phyloP scores from a whole-genome alignment of 2,113 vertebrate genomes.

The Uria lomvia region DNA sequence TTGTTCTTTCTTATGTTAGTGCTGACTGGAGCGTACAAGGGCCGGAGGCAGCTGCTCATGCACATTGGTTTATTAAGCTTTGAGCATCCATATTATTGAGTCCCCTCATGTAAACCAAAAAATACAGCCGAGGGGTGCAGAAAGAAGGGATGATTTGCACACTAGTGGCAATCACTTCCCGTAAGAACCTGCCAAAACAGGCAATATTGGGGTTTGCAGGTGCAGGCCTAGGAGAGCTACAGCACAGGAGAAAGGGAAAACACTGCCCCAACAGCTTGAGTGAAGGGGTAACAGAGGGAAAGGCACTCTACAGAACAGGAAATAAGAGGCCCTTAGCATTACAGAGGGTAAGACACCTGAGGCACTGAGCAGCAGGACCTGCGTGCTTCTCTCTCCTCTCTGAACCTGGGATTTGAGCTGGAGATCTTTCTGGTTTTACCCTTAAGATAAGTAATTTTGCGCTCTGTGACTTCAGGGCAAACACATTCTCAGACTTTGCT shows the following conservation, averaged over 20 bases:
- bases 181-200: rapidly evolving
- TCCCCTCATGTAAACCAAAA: background rate
- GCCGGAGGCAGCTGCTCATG: background rate
- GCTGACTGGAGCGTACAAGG: background rate
- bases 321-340: background rate
- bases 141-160: background rate
- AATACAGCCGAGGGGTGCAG: background rate
- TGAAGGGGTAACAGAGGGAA: background rate
- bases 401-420: background rate
- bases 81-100: background rate
- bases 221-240: background rate
- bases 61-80: background rate
- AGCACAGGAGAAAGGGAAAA: background rate
- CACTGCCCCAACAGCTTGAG: background rate
- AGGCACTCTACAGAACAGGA: no score
- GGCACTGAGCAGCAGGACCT: background rate
- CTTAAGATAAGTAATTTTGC: background rate
- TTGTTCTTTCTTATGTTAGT: background rate
- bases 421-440: background rate
- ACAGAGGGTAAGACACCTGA: background rate
- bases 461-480: background rate
- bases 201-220: background rate
- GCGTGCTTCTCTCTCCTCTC: background rate
- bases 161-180: background rate
- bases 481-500: background rate